phyloP scores from a whole-genome alignment of 2,888 invertebrate species.

The Pogonocherus hispidulus region DNA sequence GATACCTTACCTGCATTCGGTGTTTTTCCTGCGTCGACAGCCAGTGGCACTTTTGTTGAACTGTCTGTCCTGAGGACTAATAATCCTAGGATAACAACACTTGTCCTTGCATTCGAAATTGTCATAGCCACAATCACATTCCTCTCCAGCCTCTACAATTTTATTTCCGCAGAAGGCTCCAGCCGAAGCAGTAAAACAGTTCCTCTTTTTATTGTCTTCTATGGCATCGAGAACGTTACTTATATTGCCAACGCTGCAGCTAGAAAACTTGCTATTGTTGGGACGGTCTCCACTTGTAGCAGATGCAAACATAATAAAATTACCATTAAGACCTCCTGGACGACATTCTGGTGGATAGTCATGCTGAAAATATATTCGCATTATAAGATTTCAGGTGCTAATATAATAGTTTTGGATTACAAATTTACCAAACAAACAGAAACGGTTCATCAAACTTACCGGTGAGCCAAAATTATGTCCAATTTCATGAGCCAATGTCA shows the following conservation, averaged over 20 bases:
- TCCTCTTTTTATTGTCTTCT: conserved; percentile 86
- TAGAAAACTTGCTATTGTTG: conserved; percentile 97
- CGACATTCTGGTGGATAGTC: conserved; percentile 93
- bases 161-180: conserved; percentile 99
- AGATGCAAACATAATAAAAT: conserved; percentile 99
- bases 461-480: conserved; percentile 99
- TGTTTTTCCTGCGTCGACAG: conserved; percentile 82
- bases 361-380: conserved; percentile 75
- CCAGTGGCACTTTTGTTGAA: conserved; percentile 81
- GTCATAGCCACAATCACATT: conserved; percentile 97
- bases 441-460: no score
- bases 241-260: conserved; percentile 95
- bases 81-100: conserved; percentile 93
- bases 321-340: conserved; percentile 92
- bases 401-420: no score
- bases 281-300: conserved; percentile 98
- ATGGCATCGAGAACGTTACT: conserved; percentile 94
- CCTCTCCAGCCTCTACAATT: conserved; percentile 97
- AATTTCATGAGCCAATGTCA: conserved; percentile 98
- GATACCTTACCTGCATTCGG: conserved; percentile 86
- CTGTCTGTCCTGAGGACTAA: conserved; percentile 79
- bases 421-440: no score
- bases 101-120: conserved; percentile 87
- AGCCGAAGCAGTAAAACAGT: conserved; percentile 80
- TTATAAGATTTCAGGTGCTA: no score